Evolutionary conservation across 2,888 invertebrate genomes (phyloP), one percentile per base, ranked within the genome.

Genomic region (Leucophenga montana): DNA sequence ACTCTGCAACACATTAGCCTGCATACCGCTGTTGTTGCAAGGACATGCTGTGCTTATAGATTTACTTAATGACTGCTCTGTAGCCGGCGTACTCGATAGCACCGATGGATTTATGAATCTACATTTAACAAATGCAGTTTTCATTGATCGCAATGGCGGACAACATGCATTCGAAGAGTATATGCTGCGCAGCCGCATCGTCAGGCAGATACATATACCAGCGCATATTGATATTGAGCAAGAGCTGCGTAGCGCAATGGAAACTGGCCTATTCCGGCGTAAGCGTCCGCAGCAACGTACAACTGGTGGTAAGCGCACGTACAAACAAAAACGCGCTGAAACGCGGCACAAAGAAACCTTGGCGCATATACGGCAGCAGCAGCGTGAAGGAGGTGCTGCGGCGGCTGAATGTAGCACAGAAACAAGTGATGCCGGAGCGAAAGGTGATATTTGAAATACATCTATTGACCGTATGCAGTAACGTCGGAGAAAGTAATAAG

Each of bases 31-130:
- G 0, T 67, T 89, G 66, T 70, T 89, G 8, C 75, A 81, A 54
- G 87, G 85, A 1, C 77, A 84, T 33, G 66, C 85, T 0, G 84
- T 88, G n/a, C 73, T 89, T 8, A 85, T 89, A 13, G 88, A 89
- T 77, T 74, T 89, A 1, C 76, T 79, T 2, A 88, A 89, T 73
- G 88, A 88, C 66, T 86, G 86, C 9, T 86, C 87, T 0, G 85
- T 88, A 3, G 88, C 88, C 0, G 89, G 89, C 1, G 81, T 83
- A 1, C 76, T 89, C 5, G 77, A 78, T 5, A 73, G 74, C n/a
- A 79, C 85, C 2, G 89, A 89, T 69, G 88, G 88, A 0, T 82
- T 80, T 68, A 88, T 89, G 88, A 89, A 87, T 39, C 83, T 88
- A 4, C 81, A 83, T 27, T 72, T 89, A 44, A 72, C 72, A 0